phyloP scores from a whole-genome alignment of 2,797 vertebrate genomes.

The Fistularia tabacaria region DNA sequence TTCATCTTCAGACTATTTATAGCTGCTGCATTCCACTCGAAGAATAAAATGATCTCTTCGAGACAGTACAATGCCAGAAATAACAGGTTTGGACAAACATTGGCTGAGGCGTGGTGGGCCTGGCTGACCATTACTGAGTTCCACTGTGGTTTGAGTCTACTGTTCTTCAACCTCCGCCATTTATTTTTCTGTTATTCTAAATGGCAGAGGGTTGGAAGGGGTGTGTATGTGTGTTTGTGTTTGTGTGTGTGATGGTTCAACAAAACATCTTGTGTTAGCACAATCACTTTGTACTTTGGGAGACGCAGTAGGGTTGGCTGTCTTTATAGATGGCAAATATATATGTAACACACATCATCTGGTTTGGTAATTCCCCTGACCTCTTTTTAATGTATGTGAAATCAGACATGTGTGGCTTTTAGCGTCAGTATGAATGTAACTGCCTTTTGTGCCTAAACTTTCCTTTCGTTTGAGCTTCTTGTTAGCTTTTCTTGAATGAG shows the following conservation, averaged over 20 bases:
- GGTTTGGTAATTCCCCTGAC: too few species aligned
- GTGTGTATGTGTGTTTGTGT: conserved; percentile 5
- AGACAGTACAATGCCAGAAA: conserved; percentile 72
- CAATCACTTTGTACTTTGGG: conserved; percentile 2
- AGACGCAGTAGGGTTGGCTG: too few species aligned
- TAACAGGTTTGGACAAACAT: conserved; percentile 71
- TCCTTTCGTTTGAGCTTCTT: too few species aligned
- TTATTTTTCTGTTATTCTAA: conserved; percentile 59
- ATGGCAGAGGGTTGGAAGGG: conserved; percentile 42
- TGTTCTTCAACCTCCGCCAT: conserved; percentile 49
- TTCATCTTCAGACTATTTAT: conserved; percentile 67
- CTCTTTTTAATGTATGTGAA: too few species aligned
- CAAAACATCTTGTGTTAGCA: conserved; percentile 31
- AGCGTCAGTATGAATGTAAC: too few species aligned
- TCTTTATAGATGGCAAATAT: too few species aligned
- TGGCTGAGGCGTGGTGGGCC: conserved; percentile 67
- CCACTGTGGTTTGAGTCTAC: conserved; percentile 56
- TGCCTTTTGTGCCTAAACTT: too few species aligned
- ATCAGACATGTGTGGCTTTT: too few species aligned
- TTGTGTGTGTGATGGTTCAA: conserved; percentile 35
- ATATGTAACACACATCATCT: too few species aligned
- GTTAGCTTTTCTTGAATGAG: too few species aligned
- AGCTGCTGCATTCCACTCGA: conserved; percentile 60
- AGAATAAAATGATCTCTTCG: conserved; percentile 68
- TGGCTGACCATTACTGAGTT: conserved; percentile 64